Percentiles rank a stretch among this genome's conserved stretches.
These are phyloP conservation scores for Scotopteryx bipunctaria DNA, from an alignment of 2,888 invertebrate species.

Conservation along the genomic window DNA sequence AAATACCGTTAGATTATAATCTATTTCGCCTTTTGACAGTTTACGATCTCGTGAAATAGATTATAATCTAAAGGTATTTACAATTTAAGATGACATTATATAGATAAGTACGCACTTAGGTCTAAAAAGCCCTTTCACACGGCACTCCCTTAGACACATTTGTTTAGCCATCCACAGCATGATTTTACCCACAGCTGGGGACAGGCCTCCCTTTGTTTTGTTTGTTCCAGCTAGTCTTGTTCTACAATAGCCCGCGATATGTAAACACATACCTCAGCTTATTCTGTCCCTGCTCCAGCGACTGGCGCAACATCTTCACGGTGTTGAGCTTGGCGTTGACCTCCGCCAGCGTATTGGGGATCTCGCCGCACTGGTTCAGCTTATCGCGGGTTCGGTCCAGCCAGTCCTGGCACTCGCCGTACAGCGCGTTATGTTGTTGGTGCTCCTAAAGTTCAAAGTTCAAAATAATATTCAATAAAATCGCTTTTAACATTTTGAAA, in stretches of 20 bases:
- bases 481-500: too few species aligned
- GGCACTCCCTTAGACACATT: too few species aligned
- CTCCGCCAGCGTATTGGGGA: slow-evolving; percentile 91
- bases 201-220: neutral
- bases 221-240: neutral
- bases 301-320: neutral
- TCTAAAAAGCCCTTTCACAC: too few species aligned
- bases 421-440: slow-evolving; percentile 95
- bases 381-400: slow-evolving; percentile 94
- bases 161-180: too few species aligned
- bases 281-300: neutral
- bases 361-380: slow-evolving; percentile 90
- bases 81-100: too few species aligned
- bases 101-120: too few species aligned
- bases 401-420: slow-evolving; percentile 97
- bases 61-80: too few species aligned
- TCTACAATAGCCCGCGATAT: neutral
- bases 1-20: too few species aligned
- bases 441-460: slow-evolving; percentile 86
- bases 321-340: slow-evolving; percentile 84
- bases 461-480: neutral
- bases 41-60: too few species aligned
- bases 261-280: neutral
- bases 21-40: too few species aligned
- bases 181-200: too few species aligned